Evolutionary conservation across 2,888 invertebrate species (phyloP).

Genomic region (Coronaproctus castanopsis): DNA sequence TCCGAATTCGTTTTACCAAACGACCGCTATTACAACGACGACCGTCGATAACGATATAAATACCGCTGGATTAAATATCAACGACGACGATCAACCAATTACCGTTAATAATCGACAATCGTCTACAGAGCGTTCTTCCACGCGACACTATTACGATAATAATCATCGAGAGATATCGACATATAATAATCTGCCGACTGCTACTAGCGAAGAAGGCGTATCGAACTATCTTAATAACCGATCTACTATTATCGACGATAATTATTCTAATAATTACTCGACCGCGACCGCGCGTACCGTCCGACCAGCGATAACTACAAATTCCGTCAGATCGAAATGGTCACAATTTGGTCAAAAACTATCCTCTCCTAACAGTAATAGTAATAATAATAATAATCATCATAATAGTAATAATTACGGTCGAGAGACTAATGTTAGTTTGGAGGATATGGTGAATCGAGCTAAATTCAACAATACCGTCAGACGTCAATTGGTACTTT

Average conservation of each 20-base stretch:
- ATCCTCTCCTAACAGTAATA: background rate
- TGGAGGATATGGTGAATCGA: conserved; percentile 60
- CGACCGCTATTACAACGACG: background rate
- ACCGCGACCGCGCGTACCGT: background rate
- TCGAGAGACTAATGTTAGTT: no score
- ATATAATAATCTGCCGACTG: background rate
- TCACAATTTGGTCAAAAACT: background rate
- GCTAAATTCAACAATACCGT: conserved; percentile 30
- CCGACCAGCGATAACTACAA: background rate
- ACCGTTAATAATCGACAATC: background rate
- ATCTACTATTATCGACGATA: background rate
- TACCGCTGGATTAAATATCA: background rate
- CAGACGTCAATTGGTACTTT: conserved; percentile 34
- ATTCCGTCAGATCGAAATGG: background rate
- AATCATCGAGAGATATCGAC: background rate
- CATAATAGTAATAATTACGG: no score
- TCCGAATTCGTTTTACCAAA: background rate
- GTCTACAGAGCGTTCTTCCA: background rate
- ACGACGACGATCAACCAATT: background rate
- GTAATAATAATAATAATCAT: conserved; percentile 26
- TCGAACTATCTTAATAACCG: no score
- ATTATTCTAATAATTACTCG: background rate
- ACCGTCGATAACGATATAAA: background rate
- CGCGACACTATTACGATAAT: conserved; percentile 1
- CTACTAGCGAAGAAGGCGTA: background rate